Percentiles rank a stretch among this genome's conserved stretches.
phyloP scores from a whole-genome alignment of 2,888 invertebrate species.

The Candidula unifasciata region DNA sequence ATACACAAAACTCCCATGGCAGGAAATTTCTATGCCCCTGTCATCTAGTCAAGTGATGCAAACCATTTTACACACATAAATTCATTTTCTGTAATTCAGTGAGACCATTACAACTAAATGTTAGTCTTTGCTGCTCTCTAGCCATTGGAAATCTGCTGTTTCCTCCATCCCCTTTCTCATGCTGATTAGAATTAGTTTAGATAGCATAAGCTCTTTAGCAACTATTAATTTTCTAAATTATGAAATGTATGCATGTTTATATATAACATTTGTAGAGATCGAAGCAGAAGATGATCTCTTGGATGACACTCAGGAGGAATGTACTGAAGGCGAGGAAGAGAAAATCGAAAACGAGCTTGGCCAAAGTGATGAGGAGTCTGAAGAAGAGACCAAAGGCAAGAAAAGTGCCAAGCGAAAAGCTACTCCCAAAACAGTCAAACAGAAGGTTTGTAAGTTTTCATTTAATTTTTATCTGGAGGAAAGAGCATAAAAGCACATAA shows the following conservation, averaged over 20 bases:
- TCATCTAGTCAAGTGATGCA: too few species aligned
- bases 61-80: too few species aligned
- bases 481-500: too few species aligned
- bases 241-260: background rate
- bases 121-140: too few species aligned
- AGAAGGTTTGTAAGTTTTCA: background rate
- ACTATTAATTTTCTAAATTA: background rate
- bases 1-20: too few species aligned
- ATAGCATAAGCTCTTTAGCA: too few species aligned
- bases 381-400: background rate
- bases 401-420: constrained; percentile 21
- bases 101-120: too few species aligned
- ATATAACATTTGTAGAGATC: background rate
- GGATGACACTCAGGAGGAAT: background rate
- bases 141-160: too few species aligned
- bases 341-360: background rate
- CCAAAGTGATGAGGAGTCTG: background rate
- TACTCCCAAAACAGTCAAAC: background rate
- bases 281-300: background rate
- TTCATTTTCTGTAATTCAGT: too few species aligned
- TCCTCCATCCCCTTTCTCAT: too few species aligned
- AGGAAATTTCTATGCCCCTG: too few species aligned
- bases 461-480: background rate
- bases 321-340: constrained; percentile 19
- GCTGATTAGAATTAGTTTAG: too few species aligned